Conservation (phyloP, 1,140 invertebrate genomes). For the Dendroctonus valens region DNA sequence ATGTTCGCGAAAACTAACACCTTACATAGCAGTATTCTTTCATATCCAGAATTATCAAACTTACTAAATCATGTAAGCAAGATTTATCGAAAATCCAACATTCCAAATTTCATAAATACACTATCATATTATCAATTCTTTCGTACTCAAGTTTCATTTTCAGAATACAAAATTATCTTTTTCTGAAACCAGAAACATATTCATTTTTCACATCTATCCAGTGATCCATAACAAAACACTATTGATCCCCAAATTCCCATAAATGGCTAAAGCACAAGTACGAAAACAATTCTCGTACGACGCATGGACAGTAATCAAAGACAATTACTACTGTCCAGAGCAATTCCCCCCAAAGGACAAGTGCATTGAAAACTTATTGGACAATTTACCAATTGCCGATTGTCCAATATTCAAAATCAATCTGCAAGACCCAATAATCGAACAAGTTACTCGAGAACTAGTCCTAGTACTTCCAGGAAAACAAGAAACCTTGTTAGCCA, state of each 20-base stretch:
- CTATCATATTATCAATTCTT: constrained; percentile 23
- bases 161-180: constrained; percentile 11
- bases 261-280: too few species aligned
- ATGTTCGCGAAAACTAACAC: constrained; percentile 23
- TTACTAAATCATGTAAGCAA: constrained; percentile 17
- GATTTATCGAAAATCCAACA: constrained; percentile 15
- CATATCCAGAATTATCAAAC: constrained; percentile 11
- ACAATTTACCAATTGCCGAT: too few species aligned
- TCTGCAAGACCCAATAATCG: too few species aligned
- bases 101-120: constrained; percentile 20
- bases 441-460: too few species aligned
- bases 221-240: neutral
- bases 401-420: too few species aligned
- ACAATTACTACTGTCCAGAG: too few species aligned
- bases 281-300: too few species aligned
- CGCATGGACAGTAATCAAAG: too few species aligned
- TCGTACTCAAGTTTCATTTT: constrained; percentile 9
- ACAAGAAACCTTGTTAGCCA: too few species aligned
- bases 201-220: constrained; percentile 1
- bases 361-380: too few species aligned
- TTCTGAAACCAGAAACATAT: neutral
- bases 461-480: too few species aligned
- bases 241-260: neutral
- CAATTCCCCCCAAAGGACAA: too few species aligned
- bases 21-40: constrained; percentile 14